These are phyloP conservation scores for Isaurus tuberculatus DNA, from an alignment of 92 coral and sea anemone species.

Conservation along the genomic window DNA sequence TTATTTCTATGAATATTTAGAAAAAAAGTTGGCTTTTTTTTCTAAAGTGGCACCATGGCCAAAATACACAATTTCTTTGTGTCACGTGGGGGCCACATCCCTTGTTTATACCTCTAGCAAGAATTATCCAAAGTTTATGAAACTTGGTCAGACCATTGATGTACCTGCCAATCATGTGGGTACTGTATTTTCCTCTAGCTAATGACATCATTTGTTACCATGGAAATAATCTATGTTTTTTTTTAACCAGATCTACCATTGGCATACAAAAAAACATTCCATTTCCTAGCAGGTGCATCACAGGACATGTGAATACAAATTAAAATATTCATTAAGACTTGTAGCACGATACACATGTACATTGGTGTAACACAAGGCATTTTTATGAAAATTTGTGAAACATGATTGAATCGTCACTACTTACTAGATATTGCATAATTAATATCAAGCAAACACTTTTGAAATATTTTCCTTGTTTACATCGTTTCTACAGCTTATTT, in stretches of 20 bases:
- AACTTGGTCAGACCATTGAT: neutral
- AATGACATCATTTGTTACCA: constrained; percentile 13
- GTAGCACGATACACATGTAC: neutral
- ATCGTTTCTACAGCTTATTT: neutral
- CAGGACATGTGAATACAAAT: neutral
- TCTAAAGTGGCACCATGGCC: neutral
- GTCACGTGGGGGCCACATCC: neutral
- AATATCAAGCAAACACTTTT: neutral
- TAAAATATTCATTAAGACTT: neutral
- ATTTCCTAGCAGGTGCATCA: neutral
- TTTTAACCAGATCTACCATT: neutral
- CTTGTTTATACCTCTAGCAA: neutral
- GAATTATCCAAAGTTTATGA: neutral
- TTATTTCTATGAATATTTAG: neutral
- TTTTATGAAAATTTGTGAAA: constrained; percentile 3
- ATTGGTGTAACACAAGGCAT: neutral
- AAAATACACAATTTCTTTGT: neutral
- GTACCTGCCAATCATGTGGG: neutral
- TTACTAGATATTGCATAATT: neutral
- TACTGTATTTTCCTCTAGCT: neutral
- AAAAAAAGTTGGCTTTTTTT: neutral
- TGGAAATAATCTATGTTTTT: neutral
- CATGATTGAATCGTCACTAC: neutral
- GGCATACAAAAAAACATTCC: neutral
- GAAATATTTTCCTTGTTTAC: neutral